phyloP scores from a whole-genome alignment of 2,888 invertebrate genomes.

The Ypsolopha scabrella region DNA sequence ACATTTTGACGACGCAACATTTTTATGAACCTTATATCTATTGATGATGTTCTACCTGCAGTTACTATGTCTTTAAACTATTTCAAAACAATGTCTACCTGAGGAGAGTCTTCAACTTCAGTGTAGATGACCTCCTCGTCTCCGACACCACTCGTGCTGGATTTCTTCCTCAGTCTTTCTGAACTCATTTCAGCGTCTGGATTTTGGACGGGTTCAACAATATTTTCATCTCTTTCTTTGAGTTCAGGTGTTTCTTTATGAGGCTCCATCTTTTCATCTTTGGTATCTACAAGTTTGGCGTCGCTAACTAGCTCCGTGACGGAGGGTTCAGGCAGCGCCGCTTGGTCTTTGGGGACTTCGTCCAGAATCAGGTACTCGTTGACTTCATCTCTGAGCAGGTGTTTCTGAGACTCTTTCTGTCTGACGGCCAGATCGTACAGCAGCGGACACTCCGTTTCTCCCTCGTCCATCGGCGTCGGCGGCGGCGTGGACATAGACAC shows the following conservation, averaged over 20 bases:
- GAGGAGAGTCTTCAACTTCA: constrained; percentile 43
- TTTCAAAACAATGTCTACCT: constrained; percentile 32
- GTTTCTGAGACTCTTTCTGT: constrained; percentile 20
- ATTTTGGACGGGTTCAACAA: background rate
- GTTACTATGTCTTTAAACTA: background rate
- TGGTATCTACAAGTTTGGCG: background rate
- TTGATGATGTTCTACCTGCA: background rate
- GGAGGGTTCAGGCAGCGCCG: constrained; percentile 44
- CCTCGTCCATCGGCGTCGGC: constrained; percentile 19
- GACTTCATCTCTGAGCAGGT: constrained; percentile 23
- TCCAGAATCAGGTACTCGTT: constrained; percentile 43
- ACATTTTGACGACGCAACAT: too few species aligned
- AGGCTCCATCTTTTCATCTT: background rate
- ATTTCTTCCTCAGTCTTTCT: constrained; percentile 3
- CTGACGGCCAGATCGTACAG: constrained; percentile 22
- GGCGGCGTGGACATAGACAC: constrained; percentile 22
- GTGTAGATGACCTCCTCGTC: constrained; percentile 48
- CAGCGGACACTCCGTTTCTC: constrained; percentile 22
- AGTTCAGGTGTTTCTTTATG: background rate
- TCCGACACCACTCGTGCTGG: constrained; percentile 5
- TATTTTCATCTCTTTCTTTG: constrained; percentile 1
- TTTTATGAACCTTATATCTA: too few species aligned
- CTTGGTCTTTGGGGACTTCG: constrained; percentile 36
- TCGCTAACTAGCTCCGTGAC: constrained; percentile 23
- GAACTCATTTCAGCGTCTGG: background rate